Evolutionary conservation across 1,140 invertebrate species (phyloP), one percentile per base, ranked within the genome.

Genomic region (Maconellicoccus hirsutus): DNA sequence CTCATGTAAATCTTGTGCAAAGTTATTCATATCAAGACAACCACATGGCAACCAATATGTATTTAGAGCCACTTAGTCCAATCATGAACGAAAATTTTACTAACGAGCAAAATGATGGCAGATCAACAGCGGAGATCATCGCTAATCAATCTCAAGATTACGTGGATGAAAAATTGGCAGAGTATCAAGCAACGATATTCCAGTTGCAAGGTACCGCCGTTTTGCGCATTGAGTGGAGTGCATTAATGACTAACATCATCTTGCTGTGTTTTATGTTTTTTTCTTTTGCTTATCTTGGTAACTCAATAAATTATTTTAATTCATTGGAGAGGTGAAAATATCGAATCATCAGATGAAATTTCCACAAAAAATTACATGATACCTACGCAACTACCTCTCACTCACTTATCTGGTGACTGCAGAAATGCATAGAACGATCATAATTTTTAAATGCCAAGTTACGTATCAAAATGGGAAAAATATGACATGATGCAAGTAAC

Each of bases 81-180:
- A 82, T 82, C 72, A 86, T 86, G 69, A 83, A 85, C 22, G 77
- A 77, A 10, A 75, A 75, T 12, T 76, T 77, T 59, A 77, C 78
- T 72, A 76, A 77, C 26, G 76, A 77, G 0, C 78, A 77, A 25
- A 42, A 26, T 33, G 86, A 87, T 33, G 89, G 90, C 26, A 87
- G 87, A 6, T 90, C 90, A 69, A 94, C 92, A 1, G 92, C 92
- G 12, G 91, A 94, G 78, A 93, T 94, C 73, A 94, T 96, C 73
- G 92, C 92, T 29, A 89, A 87, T 77, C 93, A 96, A 81, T 93
- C 91, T 72, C 93, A 96, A 80, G 92, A 95, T 81, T 96, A 94
- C 77, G 86, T 96, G 66, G 93, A 96, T 78, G 93, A 96, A 80
- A 92, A 92, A 79, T 84, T 95, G 76, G 90, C 92, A 7, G 92